Conservation (phyloP, 2,888 invertebrate species). For the Bimastos eiseni region DNA sequence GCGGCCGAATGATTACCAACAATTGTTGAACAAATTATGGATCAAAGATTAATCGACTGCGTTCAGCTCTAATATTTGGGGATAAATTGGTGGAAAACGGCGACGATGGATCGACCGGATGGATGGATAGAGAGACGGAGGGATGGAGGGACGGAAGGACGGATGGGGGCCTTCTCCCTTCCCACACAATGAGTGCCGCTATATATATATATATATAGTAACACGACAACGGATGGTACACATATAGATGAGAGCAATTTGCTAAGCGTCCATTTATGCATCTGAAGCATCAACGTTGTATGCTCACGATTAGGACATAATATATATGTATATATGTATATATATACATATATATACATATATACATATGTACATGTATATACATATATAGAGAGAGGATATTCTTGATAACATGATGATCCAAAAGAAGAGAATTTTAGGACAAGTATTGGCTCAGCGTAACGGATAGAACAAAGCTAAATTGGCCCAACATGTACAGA, state of each 20-base stretch:
- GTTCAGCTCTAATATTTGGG: slow-evolving; percentile 15
- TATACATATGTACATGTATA: too few species aligned
- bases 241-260: slow-evolving; percentile 13
- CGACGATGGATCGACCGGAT: not conserved
- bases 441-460: not conserved
- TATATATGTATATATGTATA: too few species aligned
- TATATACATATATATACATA: too few species aligned
- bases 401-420: not conserved
- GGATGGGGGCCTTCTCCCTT: not conserved
- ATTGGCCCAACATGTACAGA: not conserved
- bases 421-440: not conserved
- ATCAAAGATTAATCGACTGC: slow-evolving; percentile 24
- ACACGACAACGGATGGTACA: not conserved
- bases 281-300: not conserved
- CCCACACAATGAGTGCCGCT: not conserved
- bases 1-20: slow-evolving; percentile 31
- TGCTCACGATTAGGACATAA: not conserved
- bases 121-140: not conserved
- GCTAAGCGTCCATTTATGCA: not conserved
- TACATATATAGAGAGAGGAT: too few species aligned
- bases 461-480: too few species aligned
- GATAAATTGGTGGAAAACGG: slow-evolving; percentile 13
- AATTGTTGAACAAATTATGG: slow-evolving; percentile 31
- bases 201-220: too few species aligned
- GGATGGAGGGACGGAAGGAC: not conserved